Evolutionary conservation across 2,888 invertebrate genomes (phyloP), one percentile per base, ranked within the genome.

Genomic region (Ennomos fuscantarius): DNA sequence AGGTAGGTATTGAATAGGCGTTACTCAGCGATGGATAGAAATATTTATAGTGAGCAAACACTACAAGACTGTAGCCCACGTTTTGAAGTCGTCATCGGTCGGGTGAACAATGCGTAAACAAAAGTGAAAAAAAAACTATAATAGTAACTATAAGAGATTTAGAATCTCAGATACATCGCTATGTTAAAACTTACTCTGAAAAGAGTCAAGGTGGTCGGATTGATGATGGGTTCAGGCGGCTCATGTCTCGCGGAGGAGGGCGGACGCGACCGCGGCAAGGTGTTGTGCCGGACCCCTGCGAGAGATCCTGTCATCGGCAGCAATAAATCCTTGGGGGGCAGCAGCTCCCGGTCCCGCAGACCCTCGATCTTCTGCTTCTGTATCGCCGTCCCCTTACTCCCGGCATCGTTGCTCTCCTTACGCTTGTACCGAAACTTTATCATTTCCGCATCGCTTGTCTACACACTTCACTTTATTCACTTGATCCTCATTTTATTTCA

Each of bases 351-450:
- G 62, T 89, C 89, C 55, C 84, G 81, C 13, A 92, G 73, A 65
- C 82, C 89, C 52, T 92, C 92, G 45, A 90, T 89, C 79, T 90
- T 92, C 80, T 87, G 88, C 78, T 91, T 91, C 79, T 90, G 91
- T 60, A 89, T 84, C 56, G 84, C 82, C 31, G 85, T 82, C 35
- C 85, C 85, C 9, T 75, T 81, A 66, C 80, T 80, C 66, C 77
- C 77, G 49, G 78, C 81, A 78, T 82, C 85, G 75, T 66, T 85
- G 60, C 80, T 74, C 78, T 94, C 94, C 81, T 94, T 94, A 65
- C 94, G 93, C 74, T 94, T 94, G 70, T 94, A 94, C 63, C 94
- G 93, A 87, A 94, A 94, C 86, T 94, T 94, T 66, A 94, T 94
- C 94, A 94, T 94, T 81, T 85, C 84, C 84, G 72, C 88, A 87